These are phyloP conservation scores for Teinopalpus imperialis DNA, from an alignment of 2,888 invertebrate genomes.

Conservation along the genomic window DNA sequence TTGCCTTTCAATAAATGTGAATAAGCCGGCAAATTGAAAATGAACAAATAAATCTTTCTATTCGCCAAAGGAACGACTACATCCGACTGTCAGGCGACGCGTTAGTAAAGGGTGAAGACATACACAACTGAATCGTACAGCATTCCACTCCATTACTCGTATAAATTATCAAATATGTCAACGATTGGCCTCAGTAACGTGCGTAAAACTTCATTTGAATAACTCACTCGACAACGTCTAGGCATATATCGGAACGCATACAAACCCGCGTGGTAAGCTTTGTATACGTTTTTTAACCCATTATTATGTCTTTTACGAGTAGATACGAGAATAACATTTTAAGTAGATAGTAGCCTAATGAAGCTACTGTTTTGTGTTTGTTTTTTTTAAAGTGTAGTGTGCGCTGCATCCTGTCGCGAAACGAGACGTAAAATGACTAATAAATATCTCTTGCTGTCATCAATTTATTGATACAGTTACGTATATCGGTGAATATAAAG, in stretches of 20 bases:
- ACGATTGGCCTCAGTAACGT: slow-evolving; percentile 41
- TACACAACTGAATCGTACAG: slow-evolving; percentile 28
- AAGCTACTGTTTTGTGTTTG: slow-evolving; percentile 11
- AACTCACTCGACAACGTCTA: slow-evolving; percentile 45
- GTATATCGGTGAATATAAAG: slow-evolving; percentile 3
- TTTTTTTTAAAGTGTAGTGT: not conserved
- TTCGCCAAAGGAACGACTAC: not conserved
- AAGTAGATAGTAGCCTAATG: slow-evolving; percentile 18
- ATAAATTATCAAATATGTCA: slow-evolving; percentile 69
- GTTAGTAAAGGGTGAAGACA: slow-evolving; percentile 14
- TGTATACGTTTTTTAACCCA: slow-evolving; percentile 55
- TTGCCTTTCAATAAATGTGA: no score
- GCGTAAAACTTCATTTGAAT: slow-evolving; percentile 63
- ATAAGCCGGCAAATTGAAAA: not conserved
- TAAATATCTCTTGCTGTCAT: slow-evolving; percentile 5
- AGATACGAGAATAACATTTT: slow-evolving; percentile 19
- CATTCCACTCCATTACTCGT: slow-evolving; percentile 42
- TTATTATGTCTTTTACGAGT: slow-evolving; percentile 43
- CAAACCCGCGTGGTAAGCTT: slow-evolving; percentile 47
- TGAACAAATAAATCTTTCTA: slow-evolving; percentile 4
- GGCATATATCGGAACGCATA: slow-evolving; percentile 30
- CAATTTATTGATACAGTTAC: slow-evolving; percentile 7
- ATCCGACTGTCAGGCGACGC: not conserved
- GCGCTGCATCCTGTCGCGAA: slow-evolving; percentile 8
- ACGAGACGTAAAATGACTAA: slow-evolving; percentile 10